These are phyloP conservation scores for Knipowitschia caucasica DNA, from an alignment of 2,797 vertebrate genomes.

Conservation along the genomic window DNA sequence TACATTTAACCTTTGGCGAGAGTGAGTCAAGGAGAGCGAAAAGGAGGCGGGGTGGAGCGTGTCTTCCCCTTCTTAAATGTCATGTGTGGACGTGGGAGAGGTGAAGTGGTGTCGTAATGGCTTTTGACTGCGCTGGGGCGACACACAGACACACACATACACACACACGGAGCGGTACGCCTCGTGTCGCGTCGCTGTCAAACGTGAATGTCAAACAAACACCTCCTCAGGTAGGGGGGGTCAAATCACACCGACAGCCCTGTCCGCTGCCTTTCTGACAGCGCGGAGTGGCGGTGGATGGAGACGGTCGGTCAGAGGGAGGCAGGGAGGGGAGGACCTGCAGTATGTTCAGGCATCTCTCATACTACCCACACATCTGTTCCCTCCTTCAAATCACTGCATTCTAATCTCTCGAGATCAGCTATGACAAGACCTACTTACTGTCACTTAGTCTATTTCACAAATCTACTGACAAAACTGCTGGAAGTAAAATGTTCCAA, in stretches of 20 bases:
- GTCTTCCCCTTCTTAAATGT: conserved; percentile 57
- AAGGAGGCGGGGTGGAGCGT: conserved; percentile 13
- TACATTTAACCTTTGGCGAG: conserved; percentile 69
- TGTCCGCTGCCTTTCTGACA: conserved; percentile 79
- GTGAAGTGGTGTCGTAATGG: conserved; percentile 80
- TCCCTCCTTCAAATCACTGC: too few relatives aligned
- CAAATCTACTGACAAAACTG: too few relatives aligned
- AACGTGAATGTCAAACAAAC: conserved; percentile 85
- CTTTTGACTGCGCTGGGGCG: conserved; percentile 77
- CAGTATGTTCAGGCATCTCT: background rate
- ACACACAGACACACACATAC: conserved; percentile 36
- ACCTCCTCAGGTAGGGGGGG: conserved; percentile 82
- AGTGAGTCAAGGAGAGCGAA: conserved; percentile 65
- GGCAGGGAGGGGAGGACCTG: background rate
- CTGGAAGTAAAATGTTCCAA: too few relatives aligned
- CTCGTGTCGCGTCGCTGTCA: conserved; percentile 80
- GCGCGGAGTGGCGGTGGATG: conserved; percentile 8
- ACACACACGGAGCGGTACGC: conserved; percentile 62
- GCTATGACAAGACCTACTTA: too few relatives aligned
- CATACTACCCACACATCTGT: too few relatives aligned
- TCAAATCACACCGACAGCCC: conserved; percentile 82
- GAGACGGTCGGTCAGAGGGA: conserved; percentile 23
- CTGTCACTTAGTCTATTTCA: too few relatives aligned
- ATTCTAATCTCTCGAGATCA: too few relatives aligned
- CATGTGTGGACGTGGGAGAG: conserved; percentile 62